Evolutionary conservation across 2,888 invertebrate species (phyloP).

Genomic region (Morpho achilles): DNA sequence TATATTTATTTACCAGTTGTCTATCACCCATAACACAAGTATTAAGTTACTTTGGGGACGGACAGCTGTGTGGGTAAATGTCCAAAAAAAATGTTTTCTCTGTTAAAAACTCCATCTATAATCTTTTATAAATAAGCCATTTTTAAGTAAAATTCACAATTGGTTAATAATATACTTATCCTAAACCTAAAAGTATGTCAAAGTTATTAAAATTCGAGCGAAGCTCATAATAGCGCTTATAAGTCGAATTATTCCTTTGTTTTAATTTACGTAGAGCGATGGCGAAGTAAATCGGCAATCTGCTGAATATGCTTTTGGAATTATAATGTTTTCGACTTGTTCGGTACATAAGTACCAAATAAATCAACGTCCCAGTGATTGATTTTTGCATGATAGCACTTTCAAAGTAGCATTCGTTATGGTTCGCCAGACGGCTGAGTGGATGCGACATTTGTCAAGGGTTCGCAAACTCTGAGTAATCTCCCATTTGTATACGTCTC

Average conservation of each 20-base stretch:
- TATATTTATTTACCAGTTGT: too few species aligned
- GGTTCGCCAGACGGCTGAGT: constrained; percentile 12
- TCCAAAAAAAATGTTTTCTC: too few species aligned
- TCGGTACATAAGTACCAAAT: constrained; percentile 2
- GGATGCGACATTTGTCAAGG: constrained; percentile 15
- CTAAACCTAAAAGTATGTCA: not conserved
- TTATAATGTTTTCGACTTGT: constrained; percentile 6
- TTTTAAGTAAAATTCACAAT: too few species aligned
- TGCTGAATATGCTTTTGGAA: constrained; percentile 1
- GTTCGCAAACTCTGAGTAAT: constrained; percentile 14
- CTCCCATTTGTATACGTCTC: constrained; percentile 16
- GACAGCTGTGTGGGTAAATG: too few species aligned
- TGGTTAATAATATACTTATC: too few species aligned
- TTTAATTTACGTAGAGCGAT: constrained; percentile 6
- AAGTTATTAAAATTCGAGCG: constrained; percentile 8
- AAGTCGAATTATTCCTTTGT: constrained; percentile 10
- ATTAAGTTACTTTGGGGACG: too few species aligned
- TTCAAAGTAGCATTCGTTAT: constrained; percentile 11
- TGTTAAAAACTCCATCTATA: too few species aligned
- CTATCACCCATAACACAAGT: too few species aligned
- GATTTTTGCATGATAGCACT: constrained; percentile 14
- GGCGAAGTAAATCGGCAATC: constrained; percentile 5
- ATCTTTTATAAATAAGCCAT: too few species aligned
- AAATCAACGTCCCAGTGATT: constrained; percentile 13
- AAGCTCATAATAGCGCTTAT: constrained; percentile 1